These are phyloP conservation scores for Pissodes strobi DNA, from an alignment of 1,140 invertebrate species.

Conservation along the genomic window DNA sequence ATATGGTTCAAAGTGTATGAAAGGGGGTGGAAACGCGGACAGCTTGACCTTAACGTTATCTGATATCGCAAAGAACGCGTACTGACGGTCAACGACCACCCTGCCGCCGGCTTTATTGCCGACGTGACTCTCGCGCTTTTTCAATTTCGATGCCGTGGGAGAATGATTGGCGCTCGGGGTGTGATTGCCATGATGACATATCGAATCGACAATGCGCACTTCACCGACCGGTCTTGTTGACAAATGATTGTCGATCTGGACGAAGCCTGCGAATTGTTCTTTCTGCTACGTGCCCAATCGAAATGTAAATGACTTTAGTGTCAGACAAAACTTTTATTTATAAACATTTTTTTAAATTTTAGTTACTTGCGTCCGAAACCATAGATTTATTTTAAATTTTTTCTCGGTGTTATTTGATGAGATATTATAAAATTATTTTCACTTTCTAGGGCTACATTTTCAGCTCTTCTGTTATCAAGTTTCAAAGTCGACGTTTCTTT, in stretches of 20 bases:
- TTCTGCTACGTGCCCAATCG: slow-evolving; percentile 10
- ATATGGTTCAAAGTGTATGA: slow-evolving; percentile 45
- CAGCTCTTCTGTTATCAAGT: no score
- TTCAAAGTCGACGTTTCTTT: no score
- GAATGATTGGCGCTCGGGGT: slow-evolving; percentile 56
- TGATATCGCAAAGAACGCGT: slow-evolving; percentile 53
- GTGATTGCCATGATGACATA: slow-evolving; percentile 57
- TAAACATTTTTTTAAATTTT: no score
- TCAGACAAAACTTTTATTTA: no score
- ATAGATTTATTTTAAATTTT: no score
- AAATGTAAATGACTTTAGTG: no score
- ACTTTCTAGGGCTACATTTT: no score
- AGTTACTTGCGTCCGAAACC: no score
- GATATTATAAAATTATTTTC: no score
- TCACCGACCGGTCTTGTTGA: slow-evolving; percentile 52
- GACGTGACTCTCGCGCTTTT: slow-evolving; percentile 57
- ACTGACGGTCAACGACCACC: slow-evolving; percentile 33
- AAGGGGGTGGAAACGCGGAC: slow-evolving; percentile 20
- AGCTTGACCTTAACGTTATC: slow-evolving; percentile 44
- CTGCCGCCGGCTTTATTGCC: slow-evolving; percentile 53
- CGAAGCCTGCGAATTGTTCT: slow-evolving; percentile 22
- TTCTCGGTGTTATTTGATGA: no score
- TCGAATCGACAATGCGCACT: slow-evolving; percentile 53
- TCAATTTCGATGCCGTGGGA: slow-evolving; percentile 54
- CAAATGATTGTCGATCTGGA: slow-evolving; percentile 51